Evolutionary conservation across 2,797 vertebrate species (phyloP).

Genomic region (Phrynocephalus guinanensis): DNA sequence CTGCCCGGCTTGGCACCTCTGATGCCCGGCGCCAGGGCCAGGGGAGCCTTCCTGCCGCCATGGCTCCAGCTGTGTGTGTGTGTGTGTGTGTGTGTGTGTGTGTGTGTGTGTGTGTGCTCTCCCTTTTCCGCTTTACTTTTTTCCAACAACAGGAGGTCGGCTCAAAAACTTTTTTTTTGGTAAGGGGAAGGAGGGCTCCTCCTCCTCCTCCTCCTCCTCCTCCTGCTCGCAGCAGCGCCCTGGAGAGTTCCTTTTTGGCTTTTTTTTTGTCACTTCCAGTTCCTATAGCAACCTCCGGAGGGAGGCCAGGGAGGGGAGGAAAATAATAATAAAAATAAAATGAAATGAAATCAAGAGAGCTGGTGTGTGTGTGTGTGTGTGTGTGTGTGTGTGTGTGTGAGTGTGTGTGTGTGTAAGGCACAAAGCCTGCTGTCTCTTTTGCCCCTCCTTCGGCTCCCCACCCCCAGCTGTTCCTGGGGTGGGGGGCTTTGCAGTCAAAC

Average conservation of each 20-base stretch:
- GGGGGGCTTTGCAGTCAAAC: neutral
- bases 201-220: constrained; percentile 60
- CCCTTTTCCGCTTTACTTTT: constrained; percentile 63
- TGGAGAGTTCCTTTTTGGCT: constrained; percentile 60
- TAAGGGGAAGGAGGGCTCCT: constrained; percentile 40
- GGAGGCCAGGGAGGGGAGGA: constrained; percentile 55
- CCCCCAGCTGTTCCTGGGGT: constrained; percentile 55
- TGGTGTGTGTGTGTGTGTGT: neutral
- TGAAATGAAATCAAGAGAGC: neutral
- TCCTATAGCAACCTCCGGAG: constrained; percentile 70
- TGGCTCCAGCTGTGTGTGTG: constrained; percentile 42
- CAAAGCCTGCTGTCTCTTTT: constrained; percentile 59
- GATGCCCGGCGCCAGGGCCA: neutral
- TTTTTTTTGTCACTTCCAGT: constrained; percentile 63
- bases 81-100: too few species aligned
- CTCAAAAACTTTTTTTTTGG: constrained; percentile 57
- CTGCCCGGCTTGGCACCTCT: constrained; percentile 17
- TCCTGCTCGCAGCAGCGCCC: constrained; percentile 59
- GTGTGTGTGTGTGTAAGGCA: neutral
- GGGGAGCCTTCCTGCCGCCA: constrained; percentile 24
- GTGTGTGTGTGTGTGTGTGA: neutral
- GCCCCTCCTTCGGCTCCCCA: constrained; percentile 48
- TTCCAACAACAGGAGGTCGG: constrained; percentile 52
- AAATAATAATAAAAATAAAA: neutral
- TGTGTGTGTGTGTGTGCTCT: constrained; percentile 8